Conservation (phyloP, 2,888 invertebrate species). For the Xestoiulus laeticollis region DNA sequence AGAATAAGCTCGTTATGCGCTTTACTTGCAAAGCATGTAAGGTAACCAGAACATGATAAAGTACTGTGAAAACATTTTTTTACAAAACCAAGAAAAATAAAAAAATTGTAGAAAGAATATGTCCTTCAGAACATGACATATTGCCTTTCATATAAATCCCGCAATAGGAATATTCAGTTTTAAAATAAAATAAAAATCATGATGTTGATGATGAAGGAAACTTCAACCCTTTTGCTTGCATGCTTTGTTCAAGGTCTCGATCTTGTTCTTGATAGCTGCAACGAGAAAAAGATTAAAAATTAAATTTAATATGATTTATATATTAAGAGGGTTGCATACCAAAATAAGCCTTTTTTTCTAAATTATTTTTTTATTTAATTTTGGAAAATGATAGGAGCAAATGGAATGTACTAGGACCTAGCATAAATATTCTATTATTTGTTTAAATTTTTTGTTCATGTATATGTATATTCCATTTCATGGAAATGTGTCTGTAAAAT, state of each 20-base stretch:
- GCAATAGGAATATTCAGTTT: not conserved
- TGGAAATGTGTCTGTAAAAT: too few relatives aligned
- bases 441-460: too few relatives aligned
- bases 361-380: too few relatives aligned
- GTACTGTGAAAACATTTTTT: not conserved
- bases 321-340: too few relatives aligned
- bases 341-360: too few relatives aligned
- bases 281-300: not conserved
- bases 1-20: not conserved
- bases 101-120: not conserved
- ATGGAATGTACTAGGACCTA: too few relatives aligned
- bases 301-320: not conserved
- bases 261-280: constrained; percentile 54
- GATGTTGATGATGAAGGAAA: constrained; percentile 38
- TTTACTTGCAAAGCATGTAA: not conserved
- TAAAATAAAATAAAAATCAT: constrained; percentile 23
- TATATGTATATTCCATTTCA: too few relatives aligned
- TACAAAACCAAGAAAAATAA: not conserved
- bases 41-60: not conserved
- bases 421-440: too few relatives aligned
- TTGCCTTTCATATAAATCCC: not conserved
- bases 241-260: constrained; percentile 49
- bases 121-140: not conserved
- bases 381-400: too few relatives aligned
- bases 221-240: constrained; percentile 50